phyloP scores from a whole-genome alignment of 2,888 invertebrate species.

The Mayetiola destructor region DNA sequence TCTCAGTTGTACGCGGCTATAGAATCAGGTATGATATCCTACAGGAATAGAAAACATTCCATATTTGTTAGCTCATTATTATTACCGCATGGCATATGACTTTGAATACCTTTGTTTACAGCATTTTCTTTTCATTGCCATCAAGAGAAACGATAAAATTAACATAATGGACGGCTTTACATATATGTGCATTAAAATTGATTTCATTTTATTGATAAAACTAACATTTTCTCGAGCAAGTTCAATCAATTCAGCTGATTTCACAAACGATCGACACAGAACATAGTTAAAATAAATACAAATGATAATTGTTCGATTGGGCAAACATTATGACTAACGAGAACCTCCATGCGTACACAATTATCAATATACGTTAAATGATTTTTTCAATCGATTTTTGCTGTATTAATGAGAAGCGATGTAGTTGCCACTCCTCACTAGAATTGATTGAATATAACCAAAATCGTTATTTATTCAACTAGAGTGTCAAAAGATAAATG shows the following conservation, averaged over 20 bases:
- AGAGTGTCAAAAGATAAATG: not conserved
- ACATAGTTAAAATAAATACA: slow-evolving; percentile 6
- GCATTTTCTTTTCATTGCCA: no score
- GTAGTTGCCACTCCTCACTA: not conserved
- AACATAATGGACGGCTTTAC: slow-evolving; percentile 1
- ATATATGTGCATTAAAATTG: slow-evolving; percentile 4
- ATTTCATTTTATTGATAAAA: slow-evolving; percentile 5
- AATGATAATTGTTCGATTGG: slow-evolving; percentile 12
- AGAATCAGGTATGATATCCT: no score
- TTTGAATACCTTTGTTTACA: no score
- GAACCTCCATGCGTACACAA: not conserved
- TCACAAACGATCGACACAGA: not conserved
- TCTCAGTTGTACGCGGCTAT: no score
- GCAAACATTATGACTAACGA: not conserved
- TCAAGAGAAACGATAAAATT: no score
- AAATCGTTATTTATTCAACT: not conserved
- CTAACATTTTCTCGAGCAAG: not conserved
- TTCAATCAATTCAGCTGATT: not conserved
- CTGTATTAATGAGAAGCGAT: not conserved
- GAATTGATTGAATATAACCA: not conserved
- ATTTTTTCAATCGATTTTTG: not conserved
- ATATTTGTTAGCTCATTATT: no score
- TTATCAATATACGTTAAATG: not conserved
- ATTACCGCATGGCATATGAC: no score
- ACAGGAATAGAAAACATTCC: no score